Percentiles rank a stretch among this genome's conserved stretches.
Conservation (phyloP, 1,140 invertebrate genomes). For the Papilio polytes region DNA sequence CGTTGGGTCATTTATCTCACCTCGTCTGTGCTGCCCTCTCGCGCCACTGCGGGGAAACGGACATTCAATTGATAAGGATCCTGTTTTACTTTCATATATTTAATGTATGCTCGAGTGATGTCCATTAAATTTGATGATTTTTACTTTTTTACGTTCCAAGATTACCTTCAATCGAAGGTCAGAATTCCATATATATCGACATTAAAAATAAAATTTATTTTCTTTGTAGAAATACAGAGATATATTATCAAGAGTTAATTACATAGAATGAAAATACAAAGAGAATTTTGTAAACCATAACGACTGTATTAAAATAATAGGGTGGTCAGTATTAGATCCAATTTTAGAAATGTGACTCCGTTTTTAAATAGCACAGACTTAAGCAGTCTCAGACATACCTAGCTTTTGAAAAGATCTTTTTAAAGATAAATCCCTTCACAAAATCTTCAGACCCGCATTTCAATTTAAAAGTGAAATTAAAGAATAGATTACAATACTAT, state of each 20-base stretch:
- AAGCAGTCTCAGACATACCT: neutral
- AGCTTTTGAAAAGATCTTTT: neutral
- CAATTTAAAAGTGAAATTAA: neutral
- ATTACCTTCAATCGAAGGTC: neutral
- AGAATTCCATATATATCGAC: neutral
- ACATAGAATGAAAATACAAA: neutral
- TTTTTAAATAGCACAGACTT: neutral
- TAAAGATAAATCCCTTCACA: neutral
- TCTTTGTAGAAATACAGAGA: too few relatives aligned
- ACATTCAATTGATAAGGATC: constrained; percentile 1
- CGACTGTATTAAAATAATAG: neutral
- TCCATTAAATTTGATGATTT: constrained; percentile 19
- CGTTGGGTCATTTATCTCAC: constrained; percentile 12
- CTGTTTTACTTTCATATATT: neutral
- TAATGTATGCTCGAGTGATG: neutral
- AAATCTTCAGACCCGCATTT: neutral
- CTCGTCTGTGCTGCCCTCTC: constrained; percentile 3
- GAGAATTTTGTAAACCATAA: neutral
- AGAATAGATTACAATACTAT: neutral
- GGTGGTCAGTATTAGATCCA: neutral
- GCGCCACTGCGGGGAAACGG: neutral
- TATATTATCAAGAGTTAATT: too few relatives aligned
- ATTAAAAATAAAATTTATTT: too few relatives aligned
- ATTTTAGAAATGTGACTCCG: neutral
- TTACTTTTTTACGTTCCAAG: neutral